phyloP scores from a whole-genome alignment of 2,113 vertebrate genomes.

The Vulpes vulpes region DNA sequence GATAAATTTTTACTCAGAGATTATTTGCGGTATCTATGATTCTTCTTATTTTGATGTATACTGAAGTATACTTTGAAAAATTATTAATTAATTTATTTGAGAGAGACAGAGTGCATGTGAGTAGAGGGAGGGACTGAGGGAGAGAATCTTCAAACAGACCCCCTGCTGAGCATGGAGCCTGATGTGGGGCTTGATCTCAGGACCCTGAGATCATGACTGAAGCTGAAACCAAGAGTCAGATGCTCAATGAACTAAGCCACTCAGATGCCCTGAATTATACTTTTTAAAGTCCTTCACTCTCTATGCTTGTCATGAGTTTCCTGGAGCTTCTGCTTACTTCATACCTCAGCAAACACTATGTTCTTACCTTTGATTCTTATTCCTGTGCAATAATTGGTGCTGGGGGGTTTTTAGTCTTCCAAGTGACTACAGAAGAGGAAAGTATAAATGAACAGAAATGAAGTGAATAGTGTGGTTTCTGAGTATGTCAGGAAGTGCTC shows the following conservation, averaged over 20 bases:
- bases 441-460: not conserved
- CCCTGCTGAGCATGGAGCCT: not conserved
- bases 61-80: not conserved
- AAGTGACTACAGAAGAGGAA: not conserved
- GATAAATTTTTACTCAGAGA: not conserved
- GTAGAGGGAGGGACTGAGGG: not conserved
- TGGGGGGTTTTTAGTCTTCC: not conserved
- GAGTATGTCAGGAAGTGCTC: not conserved
- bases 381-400: not conserved
- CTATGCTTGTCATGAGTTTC: not conserved
- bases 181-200: not conserved
- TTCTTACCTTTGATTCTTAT: not conserved
- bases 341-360: fast-evolving
- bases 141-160: not conserved
- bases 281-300: not conserved
- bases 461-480: not conserved
- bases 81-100: not conserved
- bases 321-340: not conserved
- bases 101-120: not conserved
- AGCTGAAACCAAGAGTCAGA: not conserved
- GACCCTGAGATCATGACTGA: not conserved
- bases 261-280: not conserved
- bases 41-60: not conserved
- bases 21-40: not conserved
- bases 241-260: not conserved